These are phyloP conservation scores for Cyprinus carpio DNA, from an alignment of 2,113 vertebrate species.

Conservation along the genomic window DNA sequence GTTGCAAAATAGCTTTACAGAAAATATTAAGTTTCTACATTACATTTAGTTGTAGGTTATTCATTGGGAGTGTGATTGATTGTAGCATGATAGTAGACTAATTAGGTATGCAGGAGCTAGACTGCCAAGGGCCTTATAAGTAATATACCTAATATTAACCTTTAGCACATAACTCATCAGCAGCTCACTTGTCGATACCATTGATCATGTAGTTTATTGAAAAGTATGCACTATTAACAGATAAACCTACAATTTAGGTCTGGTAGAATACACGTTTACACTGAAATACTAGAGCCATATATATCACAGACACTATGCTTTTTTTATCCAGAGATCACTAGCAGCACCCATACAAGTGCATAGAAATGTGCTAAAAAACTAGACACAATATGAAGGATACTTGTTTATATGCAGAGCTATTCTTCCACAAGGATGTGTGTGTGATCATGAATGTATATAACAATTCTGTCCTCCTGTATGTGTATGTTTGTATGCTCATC, in stretches of 20 bases:
- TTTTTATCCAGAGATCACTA: background rate
- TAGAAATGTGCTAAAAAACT: background rate
- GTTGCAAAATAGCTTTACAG: too few species aligned
- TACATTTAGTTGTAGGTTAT: too few species aligned
- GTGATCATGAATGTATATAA: background rate
- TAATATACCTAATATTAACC: background rate
- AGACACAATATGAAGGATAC: background rate
- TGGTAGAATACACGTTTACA: background rate
- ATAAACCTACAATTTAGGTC: background rate
- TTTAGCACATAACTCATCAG: background rate
- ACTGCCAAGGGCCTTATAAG: too few species aligned
- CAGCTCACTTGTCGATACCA: background rate
- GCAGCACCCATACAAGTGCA: background rate
- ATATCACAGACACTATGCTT: background rate
- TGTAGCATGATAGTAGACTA: too few species aligned
- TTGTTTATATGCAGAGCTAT: background rate
- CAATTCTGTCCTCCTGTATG: background rate
- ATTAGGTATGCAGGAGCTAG: too few species aligned
- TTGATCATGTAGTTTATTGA: background rate
- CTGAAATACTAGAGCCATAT: background rate
- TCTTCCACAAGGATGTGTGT: background rate
- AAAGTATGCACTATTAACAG: background rate
- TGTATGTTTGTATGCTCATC: background rate
- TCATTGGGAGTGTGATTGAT: too few species aligned
- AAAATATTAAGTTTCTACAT: too few species aligned